Conservation (phyloP, 2,113 vertebrate species). For the Thymallus thymallus region DNA sequence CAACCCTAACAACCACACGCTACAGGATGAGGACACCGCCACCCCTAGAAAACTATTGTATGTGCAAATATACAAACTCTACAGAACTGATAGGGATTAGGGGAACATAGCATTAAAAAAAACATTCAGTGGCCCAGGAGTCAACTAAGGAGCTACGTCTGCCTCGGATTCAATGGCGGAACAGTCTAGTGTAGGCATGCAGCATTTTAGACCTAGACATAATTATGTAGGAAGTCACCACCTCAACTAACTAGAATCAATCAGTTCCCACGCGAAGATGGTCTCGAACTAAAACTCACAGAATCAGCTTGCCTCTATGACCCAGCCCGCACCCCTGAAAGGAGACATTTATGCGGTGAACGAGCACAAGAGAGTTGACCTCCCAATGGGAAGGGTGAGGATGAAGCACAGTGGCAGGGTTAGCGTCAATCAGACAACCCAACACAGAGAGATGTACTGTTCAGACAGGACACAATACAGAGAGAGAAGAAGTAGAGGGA, state of each 20-base stretch:
- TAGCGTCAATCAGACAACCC: background rate
- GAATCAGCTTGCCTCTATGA: background rate
- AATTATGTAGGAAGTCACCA: background rate
- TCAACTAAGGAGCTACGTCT: background rate
- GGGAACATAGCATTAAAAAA: background rate
- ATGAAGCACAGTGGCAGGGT: background rate
- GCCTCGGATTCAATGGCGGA: background rate
- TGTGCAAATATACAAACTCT: constrained; percentile 5
- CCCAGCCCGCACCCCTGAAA: background rate
- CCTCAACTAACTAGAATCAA: background rate
- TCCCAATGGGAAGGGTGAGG: background rate
- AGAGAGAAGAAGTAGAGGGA: background rate
- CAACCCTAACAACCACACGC: constrained; percentile 2
- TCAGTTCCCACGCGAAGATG: background rate
- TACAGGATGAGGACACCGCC: constrained; percentile 6
- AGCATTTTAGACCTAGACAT: background rate
- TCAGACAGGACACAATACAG: background rate
- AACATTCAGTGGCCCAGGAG: constrained; percentile 34
- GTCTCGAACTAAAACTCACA: background rate
- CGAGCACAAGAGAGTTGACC: constrained; percentile 8
- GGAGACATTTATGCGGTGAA: background rate
- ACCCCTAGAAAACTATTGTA: background rate
- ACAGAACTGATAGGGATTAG: constrained; percentile 5
- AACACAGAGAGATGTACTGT: background rate
- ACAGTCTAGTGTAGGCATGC: background rate